Conservation (phyloP, 1,140 invertebrate species). For the Cardiocondyla obscurior region DNA sequence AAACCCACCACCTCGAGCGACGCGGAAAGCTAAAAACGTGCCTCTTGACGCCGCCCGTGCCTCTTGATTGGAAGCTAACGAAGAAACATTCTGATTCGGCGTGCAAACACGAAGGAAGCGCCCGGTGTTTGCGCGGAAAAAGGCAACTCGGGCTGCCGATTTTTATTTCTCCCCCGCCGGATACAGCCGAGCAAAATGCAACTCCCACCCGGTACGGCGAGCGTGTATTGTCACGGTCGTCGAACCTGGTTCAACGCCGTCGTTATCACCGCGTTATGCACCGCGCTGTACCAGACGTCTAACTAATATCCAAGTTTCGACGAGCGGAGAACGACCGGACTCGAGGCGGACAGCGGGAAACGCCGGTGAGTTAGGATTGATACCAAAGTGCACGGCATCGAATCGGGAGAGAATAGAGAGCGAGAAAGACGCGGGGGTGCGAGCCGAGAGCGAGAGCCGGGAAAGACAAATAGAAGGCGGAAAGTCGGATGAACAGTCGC, state of each 20-base stretch:
- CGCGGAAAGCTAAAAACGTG: conserved; percentile 7
- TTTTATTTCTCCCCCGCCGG: conserved; percentile 29
- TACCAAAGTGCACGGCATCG: conserved; percentile 40
- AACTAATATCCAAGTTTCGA: conserved; percentile 4
- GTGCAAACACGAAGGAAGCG: conserved; percentile 39
- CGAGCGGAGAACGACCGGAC: conserved; percentile 12
- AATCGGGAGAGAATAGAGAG: neutral
- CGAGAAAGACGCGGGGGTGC: neutral
- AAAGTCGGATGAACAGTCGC: conserved; percentile 11
- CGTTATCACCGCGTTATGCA: neutral
- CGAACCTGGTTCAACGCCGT: conserved; percentile 27
- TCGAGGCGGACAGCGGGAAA: conserved; percentile 15
- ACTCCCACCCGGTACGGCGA: neutral
- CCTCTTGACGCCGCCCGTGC: neutral
- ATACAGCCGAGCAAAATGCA: neutral
- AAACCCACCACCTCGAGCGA: conserved; percentile 28
- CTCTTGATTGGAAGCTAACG: conserved; percentile 53
- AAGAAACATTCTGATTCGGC: conserved; percentile 53
- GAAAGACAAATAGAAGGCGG: conserved; percentile 35
- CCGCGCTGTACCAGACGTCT: neutral
- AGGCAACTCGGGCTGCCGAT: conserved; percentile 7
- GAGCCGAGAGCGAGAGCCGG: neutral
- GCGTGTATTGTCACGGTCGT: conserved; percentile 46
- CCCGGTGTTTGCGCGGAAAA: conserved; percentile 32
- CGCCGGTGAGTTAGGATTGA: conserved; percentile 48